Base-by-base conservation (phyloP, 2,888 invertebrate species). In the Leptinotarsa tumamoca region DNA sequence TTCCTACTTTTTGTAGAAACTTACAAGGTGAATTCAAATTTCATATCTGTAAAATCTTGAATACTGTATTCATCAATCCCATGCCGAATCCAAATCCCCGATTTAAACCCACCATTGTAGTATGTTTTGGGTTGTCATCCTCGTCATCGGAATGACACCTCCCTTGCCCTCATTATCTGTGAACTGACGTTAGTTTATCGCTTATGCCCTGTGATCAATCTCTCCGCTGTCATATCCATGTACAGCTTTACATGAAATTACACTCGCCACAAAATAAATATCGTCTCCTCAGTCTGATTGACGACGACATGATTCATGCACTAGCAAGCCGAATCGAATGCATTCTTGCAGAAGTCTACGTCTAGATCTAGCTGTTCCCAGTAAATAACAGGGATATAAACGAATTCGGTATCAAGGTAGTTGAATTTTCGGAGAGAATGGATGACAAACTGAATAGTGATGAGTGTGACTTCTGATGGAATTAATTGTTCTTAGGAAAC, bases 181-280 rank as follows among this genome's bases (percentile, higher is more conserved):
- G 80, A 82, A 81, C 79, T 82, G 83, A 83, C 82, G 81, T 82
- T 82, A 83, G 85, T 84, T 84, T 84, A 83, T 84, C 85, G 83
- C 79, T 80, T 75, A 79, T 73, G 18, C 74, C 75, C 75, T 76
- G 80, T 80, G 81, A 85, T 85, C 85, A 83, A 85, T 85, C 85
- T 85, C 81, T 80, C 78, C 74, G 74, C 80, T 84, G 84, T 84
- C 85, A 85, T 81, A 83, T 83, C 78, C 84, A 83, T 78, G 78
- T 82, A 81, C 77, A 78, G 79, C 79, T 82, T 80, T 80, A 84
- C 83, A 83, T 79, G 82, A 82, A 84, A 85, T 84, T 82, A 84
- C 82, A 78, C 78, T 80, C 74, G 78, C 80, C 74, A 76, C 76
- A 78, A 77, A 80, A 80, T 80, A 78, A 80, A 78, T 77, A 76